Evolutionary conservation across 2,113 vertebrate genomes (phyloP).

Genomic region (Grallaria varia): DNA sequence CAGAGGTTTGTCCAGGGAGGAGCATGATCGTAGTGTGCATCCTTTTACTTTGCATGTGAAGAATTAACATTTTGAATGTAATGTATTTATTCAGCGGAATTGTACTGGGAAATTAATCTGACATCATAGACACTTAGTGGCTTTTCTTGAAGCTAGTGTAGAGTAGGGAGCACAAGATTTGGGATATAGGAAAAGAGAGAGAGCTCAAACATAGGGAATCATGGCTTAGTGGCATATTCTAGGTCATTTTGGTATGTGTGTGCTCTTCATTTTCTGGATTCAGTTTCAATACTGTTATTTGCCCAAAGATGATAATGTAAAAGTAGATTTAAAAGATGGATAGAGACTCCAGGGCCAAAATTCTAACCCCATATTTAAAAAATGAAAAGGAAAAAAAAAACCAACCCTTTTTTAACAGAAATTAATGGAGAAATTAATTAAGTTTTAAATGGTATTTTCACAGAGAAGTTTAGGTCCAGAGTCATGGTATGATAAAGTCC

Average conservation of each 20-base stretch:
- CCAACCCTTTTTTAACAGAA: background rate
- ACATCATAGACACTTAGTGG: background rate
- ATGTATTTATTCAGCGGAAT: background rate
- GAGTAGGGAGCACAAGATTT: background rate
- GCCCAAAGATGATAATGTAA: background rate
- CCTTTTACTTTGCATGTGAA: background rate
- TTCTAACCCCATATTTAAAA: fast-evolving
- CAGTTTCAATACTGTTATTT: background rate
- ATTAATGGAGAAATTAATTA: background rate
- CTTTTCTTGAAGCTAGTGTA: background rate
- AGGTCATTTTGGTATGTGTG: background rate
- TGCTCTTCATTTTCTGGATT: background rate
- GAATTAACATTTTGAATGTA: background rate
- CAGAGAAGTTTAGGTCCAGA: background rate
- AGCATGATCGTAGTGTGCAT: background rate
- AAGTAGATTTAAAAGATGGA: background rate
- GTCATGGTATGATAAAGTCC: background rate
- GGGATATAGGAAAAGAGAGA: background rate
- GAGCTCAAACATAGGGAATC: background rate
- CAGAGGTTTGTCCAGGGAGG: background rate
- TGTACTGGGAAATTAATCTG: background rate
- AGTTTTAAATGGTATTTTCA: background rate
- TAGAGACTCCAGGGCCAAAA: background rate
- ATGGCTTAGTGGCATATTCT: background rate
- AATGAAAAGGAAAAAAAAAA: background rate